phyloP scores from a whole-genome alignment of 2,888 invertebrate species.

The Troides aeacus region DNA sequence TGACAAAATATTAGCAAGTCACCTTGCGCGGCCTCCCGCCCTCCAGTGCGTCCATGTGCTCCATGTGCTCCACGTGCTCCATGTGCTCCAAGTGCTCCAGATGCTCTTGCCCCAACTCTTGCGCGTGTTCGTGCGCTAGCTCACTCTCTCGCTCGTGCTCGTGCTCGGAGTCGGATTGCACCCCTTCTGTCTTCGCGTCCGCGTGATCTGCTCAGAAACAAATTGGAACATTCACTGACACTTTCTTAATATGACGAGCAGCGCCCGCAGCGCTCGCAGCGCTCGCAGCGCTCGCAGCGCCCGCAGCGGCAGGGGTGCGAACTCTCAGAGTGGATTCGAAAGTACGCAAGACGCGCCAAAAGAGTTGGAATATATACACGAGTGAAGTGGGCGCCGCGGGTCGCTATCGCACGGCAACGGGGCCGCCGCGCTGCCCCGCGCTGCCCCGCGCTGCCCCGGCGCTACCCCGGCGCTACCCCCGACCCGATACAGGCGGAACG shows the following conservation, averaged over 20 bases:
- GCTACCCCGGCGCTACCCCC: conserved; percentile 16
- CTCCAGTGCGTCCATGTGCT: conserved; percentile 41
- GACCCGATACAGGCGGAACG: conserved; percentile 47
- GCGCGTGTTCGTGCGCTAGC: conserved; percentile 39
- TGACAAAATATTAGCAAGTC: conserved; percentile 49
- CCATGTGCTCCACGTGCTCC: conserved; percentile 40
- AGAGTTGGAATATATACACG: no score
- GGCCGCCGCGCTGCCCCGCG: neutral
- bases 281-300: no score
- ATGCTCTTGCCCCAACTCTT: conserved; percentile 55
- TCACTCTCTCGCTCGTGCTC: conserved; percentile 38
- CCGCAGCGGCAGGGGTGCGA: no score
- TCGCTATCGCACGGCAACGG: no score
- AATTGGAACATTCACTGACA: neutral
- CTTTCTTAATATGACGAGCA: no score
- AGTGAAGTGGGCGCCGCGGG: no score
- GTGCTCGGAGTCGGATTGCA: conserved; percentile 60
- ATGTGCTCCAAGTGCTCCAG: conserved; percentile 41
- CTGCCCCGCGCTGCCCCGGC: conserved; percentile 11
- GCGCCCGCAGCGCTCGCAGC: no score
- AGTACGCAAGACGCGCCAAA: no score
- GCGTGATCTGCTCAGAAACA: conserved; percentile 50
- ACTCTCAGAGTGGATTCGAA: no score
- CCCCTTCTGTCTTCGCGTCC: conserved; percentile 62
- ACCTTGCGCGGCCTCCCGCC: conserved; percentile 71